A percentile compares a stretch with the other conserved stretches of the same genome.
phyloP scores from a whole-genome alignment of 2,113 vertebrate genomes.

The Macquaria australasica region DNA sequence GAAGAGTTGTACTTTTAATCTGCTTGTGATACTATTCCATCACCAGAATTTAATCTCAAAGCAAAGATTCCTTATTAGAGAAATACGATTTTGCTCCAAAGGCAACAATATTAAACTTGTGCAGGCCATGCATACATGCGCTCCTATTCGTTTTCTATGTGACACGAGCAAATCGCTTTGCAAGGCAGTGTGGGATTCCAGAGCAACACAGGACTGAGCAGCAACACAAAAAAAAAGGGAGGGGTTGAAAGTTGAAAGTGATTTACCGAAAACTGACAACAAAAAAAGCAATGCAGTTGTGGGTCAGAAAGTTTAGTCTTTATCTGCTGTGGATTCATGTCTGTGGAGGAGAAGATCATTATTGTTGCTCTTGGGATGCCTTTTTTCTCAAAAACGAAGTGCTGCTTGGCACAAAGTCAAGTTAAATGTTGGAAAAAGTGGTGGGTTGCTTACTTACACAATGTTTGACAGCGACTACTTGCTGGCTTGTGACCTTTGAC shows the following conservation, averaged over 20 bases:
- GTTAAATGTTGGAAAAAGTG: not conserved
- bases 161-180: not conserved
- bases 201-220: not conserved
- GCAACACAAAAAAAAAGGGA: not conserved
- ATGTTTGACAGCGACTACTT: not conserved
- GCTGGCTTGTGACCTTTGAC: not conserved
- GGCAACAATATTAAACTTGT: not conserved
- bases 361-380: not conserved
- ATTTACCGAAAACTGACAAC: too few species aligned
- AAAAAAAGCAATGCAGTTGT: not conserved
- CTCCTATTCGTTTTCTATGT: not conserved
- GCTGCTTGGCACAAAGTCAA: not conserved
- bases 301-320: not conserved
- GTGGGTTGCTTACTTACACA: not conserved
- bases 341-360: not conserved
- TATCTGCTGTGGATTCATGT: not conserved
- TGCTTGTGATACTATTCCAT: not conserved
- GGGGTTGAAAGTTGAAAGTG: too few species aligned
- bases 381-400: not conserved
- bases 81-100: not conserved
- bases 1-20: not conserved
- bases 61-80: not conserved
- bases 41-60: not conserved
- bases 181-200: not conserved
- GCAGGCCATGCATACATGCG: not conserved